phyloP scores from a whole-genome alignment of 2,113 vertebrate genomes.

The Alethe castanea region DNA sequence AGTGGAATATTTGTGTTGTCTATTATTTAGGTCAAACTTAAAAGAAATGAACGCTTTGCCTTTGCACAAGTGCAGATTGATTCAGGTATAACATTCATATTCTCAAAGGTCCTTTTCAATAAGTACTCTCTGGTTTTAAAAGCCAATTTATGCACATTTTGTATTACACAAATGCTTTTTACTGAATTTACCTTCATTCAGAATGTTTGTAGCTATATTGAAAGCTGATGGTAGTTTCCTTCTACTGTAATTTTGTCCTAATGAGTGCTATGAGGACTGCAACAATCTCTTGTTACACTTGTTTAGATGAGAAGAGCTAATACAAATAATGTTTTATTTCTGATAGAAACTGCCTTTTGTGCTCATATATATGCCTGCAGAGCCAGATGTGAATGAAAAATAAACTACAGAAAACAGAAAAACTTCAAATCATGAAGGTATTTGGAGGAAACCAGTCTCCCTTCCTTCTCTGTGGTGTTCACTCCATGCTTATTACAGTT shows the following conservation, averaged over 20 bases:
- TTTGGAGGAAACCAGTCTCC: not conserved
- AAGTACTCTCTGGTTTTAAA: not conserved
- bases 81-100: not conserved
- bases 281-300: not conserved
- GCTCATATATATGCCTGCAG: not conserved
- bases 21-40: not conserved
- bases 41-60: not conserved
- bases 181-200: not conserved
- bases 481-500: not conserved
- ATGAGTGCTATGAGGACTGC: not conserved
- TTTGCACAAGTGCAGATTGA: not conserved
- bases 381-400: not conserved
- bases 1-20: not conserved
- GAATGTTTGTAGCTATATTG: not conserved
- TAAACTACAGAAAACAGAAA: not conserved
- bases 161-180: not conserved
- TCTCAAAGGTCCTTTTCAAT: not conserved
- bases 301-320: not conserved
- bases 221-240: not conserved
- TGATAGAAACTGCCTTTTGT: not conserved
- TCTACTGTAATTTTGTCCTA: not conserved
- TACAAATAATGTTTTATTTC: not conserved
- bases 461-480: not conserved
- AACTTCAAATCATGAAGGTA: not conserved
- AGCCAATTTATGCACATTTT: not conserved